Base-by-base conservation (phyloP, 2,888 invertebrate genomes). In the Carcina quercana region DNA sequence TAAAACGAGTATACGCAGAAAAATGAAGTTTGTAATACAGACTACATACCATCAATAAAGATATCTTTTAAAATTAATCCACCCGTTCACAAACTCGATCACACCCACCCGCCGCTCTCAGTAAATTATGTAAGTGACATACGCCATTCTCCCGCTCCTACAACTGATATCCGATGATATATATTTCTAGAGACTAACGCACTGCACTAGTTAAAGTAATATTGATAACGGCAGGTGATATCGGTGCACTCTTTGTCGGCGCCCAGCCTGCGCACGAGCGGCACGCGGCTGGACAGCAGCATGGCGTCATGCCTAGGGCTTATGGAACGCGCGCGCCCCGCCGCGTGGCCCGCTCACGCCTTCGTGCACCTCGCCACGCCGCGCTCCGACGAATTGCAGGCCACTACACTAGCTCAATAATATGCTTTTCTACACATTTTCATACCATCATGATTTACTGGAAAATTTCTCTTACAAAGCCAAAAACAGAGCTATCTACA, bases 241-340 rank as follows among this genome's bases (percentile, higher is more conserved):
- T 80, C 82, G 1, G 73, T 82, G 11, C 80, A 75, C 43, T 75
- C 82, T 0, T 40, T 73, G 30, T 54, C 71, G 2, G 63, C 67
- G 7, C 28, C 57, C 1, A 63, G 59, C 22, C 50, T 58, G 1
- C 54, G 59, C 1, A 54, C 50, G 1, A 62, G 55, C 41, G 55
- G 58, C 15, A 54, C 38, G n/a, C 32, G 38, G 2, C 31, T 30
- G 2, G 48, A 47, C 3, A 58, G 55, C 40, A 69, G 66, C 33
- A 63, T 47, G 1, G 61, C 58, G 0, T 74, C 78, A 1, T 70
- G 68, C 29, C 45, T 73, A 3, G 67, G 68, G 0, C 43, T 50
- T 3, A 67, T 70, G 68, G 69, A 72, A 40, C 55, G 59, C 5
- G 52, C 60, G 5, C 49, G 48, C 7, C 39, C 50, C 0, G 34